Evolutionary conservation across 2,797 vertebrate genomes (phyloP).

Genomic region (Meriones psammophilus): DNA sequence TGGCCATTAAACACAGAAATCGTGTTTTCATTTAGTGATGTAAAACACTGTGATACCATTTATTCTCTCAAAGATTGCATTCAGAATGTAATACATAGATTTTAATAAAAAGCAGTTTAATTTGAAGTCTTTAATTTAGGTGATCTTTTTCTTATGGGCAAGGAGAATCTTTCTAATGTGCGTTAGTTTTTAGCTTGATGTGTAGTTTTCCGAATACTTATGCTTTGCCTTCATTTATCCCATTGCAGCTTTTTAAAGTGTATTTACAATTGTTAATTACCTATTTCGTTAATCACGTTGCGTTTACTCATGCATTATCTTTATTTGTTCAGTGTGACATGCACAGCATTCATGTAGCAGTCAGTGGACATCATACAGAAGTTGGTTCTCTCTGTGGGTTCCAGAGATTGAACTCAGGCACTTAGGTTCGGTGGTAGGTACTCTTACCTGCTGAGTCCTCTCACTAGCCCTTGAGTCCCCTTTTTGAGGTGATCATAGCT

Average conservation of each 20-base stretch:
- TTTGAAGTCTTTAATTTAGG: neutral
- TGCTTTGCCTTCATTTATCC: neutral
- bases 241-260: neutral
- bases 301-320: neutral
- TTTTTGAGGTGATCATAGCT: conserved; percentile 19
- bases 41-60: conserved; percentile 1
- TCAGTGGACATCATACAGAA: neutral
- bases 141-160: neutral
- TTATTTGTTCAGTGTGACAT: neutral
- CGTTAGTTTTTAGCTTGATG: neutral
- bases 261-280: conserved; percentile 6
- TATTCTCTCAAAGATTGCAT: conserved; percentile 54
- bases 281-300: neutral
- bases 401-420: neutral
- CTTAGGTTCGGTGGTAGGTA: neutral
- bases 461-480: neutral
- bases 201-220: neutral
- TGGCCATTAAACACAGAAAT: conserved; percentile 53
- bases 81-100: conserved; percentile 33
- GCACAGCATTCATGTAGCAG: neutral
- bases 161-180: neutral
- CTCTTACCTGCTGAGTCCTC: neutral
- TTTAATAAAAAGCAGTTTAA: neutral
- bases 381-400: neutral
- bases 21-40: conserved; percentile 44